phyloP scores from a whole-genome alignment of 2,113 vertebrate species.

The Pavo muticus region DNA sequence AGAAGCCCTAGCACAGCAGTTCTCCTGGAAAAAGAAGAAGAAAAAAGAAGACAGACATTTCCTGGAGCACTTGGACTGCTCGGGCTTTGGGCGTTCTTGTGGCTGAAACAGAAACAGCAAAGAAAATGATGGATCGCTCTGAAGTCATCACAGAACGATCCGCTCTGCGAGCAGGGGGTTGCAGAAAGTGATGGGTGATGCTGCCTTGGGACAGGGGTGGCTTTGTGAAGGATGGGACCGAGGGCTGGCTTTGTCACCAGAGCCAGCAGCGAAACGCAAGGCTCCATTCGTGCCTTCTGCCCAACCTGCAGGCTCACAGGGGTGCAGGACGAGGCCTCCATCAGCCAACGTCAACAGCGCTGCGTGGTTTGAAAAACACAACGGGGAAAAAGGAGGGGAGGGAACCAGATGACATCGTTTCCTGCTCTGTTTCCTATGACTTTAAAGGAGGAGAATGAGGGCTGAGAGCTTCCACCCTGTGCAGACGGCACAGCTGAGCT shows the following conservation, averaged over 20 bases:
- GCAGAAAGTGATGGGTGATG: not conserved
- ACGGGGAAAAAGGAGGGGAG: not conserved
- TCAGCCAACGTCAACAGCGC: not conserved
- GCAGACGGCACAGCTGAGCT: not conserved
- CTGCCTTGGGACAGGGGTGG: not conserved
- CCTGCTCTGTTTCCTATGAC: conserved; percentile 34
- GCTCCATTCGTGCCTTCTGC: not conserved
- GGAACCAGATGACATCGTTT: conserved; percentile 3
- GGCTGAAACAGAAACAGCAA: conserved; percentile 38
- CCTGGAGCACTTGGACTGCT: conserved; percentile 43
- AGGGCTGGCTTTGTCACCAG: fast-evolving
- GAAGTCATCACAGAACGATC: conserved; percentile 10
- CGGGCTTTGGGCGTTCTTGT: conserved; percentile 30
- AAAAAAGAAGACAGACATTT: conserved; percentile 34
- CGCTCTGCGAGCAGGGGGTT: not conserved
- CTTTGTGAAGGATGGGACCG: not conserved
- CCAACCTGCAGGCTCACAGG: not conserved
- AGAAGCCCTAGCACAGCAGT: conserved; percentile 54
- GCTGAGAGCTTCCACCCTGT: fast-evolving
- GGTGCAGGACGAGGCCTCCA: not conserved
- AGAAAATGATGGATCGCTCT: not conserved
- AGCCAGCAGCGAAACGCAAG: not conserved
- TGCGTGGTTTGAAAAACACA: not conserved
- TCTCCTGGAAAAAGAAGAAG: conserved; percentile 10
- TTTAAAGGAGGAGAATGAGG: not conserved